Conservation (phyloP, 2,797 vertebrate species). For the Cirrhinus molitorella region DNA sequence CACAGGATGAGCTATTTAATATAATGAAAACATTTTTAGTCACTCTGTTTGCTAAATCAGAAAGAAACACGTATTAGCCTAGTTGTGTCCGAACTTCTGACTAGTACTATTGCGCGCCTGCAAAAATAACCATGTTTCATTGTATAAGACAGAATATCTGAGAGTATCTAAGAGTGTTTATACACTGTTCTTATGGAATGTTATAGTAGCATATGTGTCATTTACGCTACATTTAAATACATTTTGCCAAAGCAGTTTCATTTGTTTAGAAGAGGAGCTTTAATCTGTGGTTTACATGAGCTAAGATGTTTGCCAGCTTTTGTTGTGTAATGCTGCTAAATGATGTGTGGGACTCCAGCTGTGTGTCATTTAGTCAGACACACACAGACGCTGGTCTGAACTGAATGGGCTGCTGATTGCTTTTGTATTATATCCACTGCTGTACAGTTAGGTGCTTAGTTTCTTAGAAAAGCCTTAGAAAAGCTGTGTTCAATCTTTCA, state of each 20-base stretch:
- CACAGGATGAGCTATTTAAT: too few species aligned
- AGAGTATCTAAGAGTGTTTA: background rate
- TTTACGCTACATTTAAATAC: constrained; percentile 42
- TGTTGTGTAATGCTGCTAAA: constrained; percentile 65
- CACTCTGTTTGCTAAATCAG: too few species aligned
- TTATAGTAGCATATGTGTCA: constrained; percentile 5
- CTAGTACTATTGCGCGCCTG: background rate
- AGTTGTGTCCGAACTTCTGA: background rate
- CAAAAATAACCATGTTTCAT: background rate
- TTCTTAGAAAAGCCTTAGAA: constrained; percentile 46
- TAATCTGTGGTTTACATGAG: constrained; percentile 45
- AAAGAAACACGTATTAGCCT: background rate
- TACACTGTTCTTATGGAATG: background rate
- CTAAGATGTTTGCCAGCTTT: constrained; percentile 44
- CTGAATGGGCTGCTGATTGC: constrained; percentile 62
- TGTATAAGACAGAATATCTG: background rate
- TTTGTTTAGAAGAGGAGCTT: constrained; percentile 16
- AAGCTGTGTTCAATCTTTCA: constrained; percentile 20
- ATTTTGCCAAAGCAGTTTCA: constrained; percentile 32
- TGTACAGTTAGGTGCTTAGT: constrained; percentile 42
- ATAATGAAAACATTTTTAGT: too few species aligned
- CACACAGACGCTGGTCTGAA: constrained; percentile 31
- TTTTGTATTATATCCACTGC: constrained; percentile 51
- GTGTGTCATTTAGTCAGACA: constrained; percentile 55
- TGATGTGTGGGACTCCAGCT: constrained; percentile 60